Evolutionary conservation across 2,888 invertebrate genomes (phyloP).

Genomic region (Amiota mariae): DNA sequence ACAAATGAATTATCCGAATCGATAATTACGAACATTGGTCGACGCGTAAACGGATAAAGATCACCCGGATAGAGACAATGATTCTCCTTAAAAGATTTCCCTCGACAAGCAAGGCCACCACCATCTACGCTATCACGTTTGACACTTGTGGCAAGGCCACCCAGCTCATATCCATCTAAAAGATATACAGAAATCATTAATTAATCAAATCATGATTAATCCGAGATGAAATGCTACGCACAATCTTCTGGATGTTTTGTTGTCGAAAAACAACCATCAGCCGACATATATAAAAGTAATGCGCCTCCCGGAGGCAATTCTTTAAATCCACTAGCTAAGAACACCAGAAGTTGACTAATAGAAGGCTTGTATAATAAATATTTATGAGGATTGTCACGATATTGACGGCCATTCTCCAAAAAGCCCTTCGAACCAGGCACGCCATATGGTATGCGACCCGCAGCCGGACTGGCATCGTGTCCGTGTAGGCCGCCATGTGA

Average conservation of each 20-base stretch:
- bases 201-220: too few relatives aligned
- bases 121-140: conserved; percentile 80
- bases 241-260: conserved; percentile 92
- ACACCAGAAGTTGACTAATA: conserved; percentile 93
- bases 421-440: conserved; percentile 76
- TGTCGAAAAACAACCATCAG: conserved; percentile 89
- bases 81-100: conserved; percentile 78
- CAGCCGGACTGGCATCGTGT: conserved; percentile 74
- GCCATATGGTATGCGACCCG: conserved; percentile 75
- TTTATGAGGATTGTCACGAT: conserved; percentile 95
- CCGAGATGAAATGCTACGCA: conserved; percentile 76
- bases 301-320: conserved; percentile 94
- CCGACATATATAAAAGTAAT: conserved; percentile 92
- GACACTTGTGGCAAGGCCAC: conserved; percentile 91
- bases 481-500: conserved; percentile 73
- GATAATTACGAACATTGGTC: conserved; percentile 93
- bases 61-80: conserved; percentile 94
- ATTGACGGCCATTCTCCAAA: conserved; percentile 82
- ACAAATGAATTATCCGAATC: conserved; percentile 97
- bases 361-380: conserved; percentile 96
- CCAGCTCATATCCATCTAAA: conserved; percentile 89
- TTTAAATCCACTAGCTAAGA: conserved; percentile 92
- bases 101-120: conserved; percentile 71
- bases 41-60: conserved; percentile 91
- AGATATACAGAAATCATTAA: conserved; percentile 12